phyloP scores from a whole-genome alignment of 1,140 invertebrate species.

The Campoletis sonorensis region DNA sequence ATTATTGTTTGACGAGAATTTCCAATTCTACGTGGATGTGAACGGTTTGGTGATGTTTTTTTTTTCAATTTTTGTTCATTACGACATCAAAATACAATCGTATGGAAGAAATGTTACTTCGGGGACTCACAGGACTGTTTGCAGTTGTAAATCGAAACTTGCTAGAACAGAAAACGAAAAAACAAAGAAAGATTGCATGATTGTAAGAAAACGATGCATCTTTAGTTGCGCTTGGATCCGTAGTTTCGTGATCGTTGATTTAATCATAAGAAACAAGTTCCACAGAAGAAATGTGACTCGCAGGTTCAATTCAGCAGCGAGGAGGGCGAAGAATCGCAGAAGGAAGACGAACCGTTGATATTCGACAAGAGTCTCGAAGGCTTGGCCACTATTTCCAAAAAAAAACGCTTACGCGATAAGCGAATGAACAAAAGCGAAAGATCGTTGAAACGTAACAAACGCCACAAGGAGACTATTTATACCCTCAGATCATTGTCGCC shows the following conservation, averaged over 20 bases:
- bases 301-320: slow-evolving; percentile 68
- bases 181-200: slow-evolving; percentile 5
- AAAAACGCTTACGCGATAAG: slow-evolving; percentile 44
- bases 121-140: neutral
- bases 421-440: slow-evolving; percentile 38
- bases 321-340: slow-evolving; percentile 64
- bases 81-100: neutral
- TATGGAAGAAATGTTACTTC: slow-evolving; percentile 8
- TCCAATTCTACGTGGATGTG: neutral
- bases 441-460: slow-evolving; percentile 30
- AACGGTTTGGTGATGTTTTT: neutral
- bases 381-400: slow-evolving; percentile 7
- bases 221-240: slow-evolving; percentile 20
- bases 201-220: neutral
- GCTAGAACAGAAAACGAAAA: neutral
- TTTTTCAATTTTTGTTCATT: neutral
- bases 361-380: neutral
- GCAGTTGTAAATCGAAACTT: neutral
- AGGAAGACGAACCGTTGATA: slow-evolving; percentile 52
- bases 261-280: neutral
- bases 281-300: slow-evolving; percentile 32
- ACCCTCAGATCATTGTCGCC: slow-evolving; percentile 55
- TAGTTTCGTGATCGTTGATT: neutral
- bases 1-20: neutral
- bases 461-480: slow-evolving; percentile 42